Evolutionary conservation across 2,113 vertebrate genomes (phyloP).

Genomic region (Oncorhynchus keta): DNA sequence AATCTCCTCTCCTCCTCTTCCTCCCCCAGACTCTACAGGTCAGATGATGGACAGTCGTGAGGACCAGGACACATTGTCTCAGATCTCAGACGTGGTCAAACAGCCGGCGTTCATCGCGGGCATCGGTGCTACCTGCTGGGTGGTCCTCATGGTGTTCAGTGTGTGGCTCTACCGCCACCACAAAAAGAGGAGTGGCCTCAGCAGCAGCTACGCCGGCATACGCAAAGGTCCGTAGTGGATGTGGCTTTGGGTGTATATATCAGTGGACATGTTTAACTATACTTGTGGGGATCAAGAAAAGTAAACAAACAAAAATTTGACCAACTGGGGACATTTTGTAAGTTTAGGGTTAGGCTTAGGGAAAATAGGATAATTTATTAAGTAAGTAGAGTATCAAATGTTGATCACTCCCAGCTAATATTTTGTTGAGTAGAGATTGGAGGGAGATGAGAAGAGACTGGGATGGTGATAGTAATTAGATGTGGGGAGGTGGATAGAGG

Average conservation of each 20-base stretch:
- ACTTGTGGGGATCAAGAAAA: too few relatives aligned
- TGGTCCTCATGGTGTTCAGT: slow-evolving; percentile 93
- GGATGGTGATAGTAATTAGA: not conserved
- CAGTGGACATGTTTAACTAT: too few relatives aligned
- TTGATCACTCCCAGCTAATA: not conserved
- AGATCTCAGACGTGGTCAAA: slow-evolving; percentile 92
- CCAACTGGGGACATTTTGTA: too few relatives aligned
- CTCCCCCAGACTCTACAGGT: slow-evolving; percentile 81
- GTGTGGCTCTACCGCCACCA: slow-evolving; percentile 93
- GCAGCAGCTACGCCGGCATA: slow-evolving; percentile 90
- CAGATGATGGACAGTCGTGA: slow-evolving; percentile 81
- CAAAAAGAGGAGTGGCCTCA: slow-evolving; percentile 88
- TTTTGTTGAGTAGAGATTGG: not conserved
- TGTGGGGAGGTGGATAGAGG: not conserved
- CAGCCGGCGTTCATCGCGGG: slow-evolving; percentile 93
- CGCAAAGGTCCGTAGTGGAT: slow-evolving; percentile 76
- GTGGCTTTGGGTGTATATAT: not conserved
- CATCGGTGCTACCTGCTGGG: slow-evolving; percentile 92
- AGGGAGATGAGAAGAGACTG: not conserved
- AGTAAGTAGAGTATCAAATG: too few relatives aligned
- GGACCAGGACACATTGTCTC: slow-evolving; percentile 82
- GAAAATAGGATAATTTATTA: too few relatives aligned
- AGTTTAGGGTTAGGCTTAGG: too few relatives aligned
- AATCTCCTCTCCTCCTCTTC: not conserved
- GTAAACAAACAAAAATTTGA: too few relatives aligned